Conservation (phyloP, 2,113 vertebrate species). For the Phylloscopus trochilus region DNA sequence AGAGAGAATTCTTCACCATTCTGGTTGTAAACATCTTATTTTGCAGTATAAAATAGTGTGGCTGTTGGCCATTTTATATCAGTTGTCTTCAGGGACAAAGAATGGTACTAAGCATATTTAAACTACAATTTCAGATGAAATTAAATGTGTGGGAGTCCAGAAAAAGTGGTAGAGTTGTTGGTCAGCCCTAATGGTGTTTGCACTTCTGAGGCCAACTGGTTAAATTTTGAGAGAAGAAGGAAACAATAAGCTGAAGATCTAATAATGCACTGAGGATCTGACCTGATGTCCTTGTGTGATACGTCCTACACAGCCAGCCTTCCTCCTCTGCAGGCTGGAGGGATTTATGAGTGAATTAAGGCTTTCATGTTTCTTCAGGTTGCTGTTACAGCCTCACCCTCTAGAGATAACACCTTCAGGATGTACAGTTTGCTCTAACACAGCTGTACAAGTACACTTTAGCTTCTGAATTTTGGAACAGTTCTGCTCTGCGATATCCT, state of each 20-base stretch:
- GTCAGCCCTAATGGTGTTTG: not conserved
- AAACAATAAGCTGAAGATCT: not conserved
- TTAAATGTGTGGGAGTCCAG: not conserved
- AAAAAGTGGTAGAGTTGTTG: not conserved
- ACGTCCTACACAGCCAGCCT: not conserved
- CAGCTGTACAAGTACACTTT: not conserved
- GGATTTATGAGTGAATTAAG: not conserved
- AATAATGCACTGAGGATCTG: not conserved
- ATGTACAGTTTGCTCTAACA: not conserved
- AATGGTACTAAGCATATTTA: not conserved
- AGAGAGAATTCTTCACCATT: not conserved
- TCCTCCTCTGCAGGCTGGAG: not conserved
- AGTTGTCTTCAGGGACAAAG: not conserved
- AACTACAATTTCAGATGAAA: not conserved
- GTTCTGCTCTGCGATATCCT: not conserved
- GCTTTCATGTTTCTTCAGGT: not conserved
- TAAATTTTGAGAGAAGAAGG: not conserved
- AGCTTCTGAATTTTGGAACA: not conserved
- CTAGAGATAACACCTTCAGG: not conserved
- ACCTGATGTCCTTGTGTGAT: rapidly evolving
- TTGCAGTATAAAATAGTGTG: not conserved
- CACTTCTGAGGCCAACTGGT: not conserved
- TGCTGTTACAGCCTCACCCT: not conserved
- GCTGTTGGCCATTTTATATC: not conserved
- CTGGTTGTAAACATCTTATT: not conserved